Conservation (phyloP, 2,113 vertebrate species). For the Spheniscus mendiculus region DNA sequence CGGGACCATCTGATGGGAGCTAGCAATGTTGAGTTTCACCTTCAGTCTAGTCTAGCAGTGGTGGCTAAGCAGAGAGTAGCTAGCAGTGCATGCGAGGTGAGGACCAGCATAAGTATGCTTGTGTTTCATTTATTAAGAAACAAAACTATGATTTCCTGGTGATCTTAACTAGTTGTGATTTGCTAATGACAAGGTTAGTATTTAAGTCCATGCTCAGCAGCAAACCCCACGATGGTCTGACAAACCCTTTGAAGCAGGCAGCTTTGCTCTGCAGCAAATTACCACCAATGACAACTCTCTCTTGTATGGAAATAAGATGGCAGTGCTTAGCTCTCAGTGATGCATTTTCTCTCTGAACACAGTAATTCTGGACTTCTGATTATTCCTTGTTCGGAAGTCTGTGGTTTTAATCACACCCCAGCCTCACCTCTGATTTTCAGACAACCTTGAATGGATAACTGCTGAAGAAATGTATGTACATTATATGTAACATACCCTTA, state of each 20-base stretch:
- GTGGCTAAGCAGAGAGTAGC: neutral
- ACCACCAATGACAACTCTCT: neutral
- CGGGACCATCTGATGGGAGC: accelerated
- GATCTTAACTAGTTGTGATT: neutral
- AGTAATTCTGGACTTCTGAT: neutral
- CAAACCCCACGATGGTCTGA: neutral
- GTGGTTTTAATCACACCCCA: neutral
- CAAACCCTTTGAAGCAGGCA: neutral
- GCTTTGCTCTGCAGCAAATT: neutral
- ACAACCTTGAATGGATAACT: neutral
- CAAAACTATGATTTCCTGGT: neutral
- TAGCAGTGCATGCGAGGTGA: neutral
- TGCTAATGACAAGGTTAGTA: neutral
- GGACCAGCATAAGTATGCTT: neutral
- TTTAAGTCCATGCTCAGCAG: neutral
- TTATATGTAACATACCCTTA: neutral
- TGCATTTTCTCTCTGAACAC: neutral
- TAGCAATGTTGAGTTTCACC: neutral
- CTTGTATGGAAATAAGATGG: neutral
- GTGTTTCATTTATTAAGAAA: neutral
- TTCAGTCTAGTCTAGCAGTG: neutral
- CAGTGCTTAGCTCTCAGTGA: neutral
- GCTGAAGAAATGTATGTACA: accelerated
- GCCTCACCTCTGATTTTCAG: neutral
- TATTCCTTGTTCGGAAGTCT: neutral